Conservation (phyloP, 2,113 vertebrate genomes). For the Turdus rufiventris region DNA sequence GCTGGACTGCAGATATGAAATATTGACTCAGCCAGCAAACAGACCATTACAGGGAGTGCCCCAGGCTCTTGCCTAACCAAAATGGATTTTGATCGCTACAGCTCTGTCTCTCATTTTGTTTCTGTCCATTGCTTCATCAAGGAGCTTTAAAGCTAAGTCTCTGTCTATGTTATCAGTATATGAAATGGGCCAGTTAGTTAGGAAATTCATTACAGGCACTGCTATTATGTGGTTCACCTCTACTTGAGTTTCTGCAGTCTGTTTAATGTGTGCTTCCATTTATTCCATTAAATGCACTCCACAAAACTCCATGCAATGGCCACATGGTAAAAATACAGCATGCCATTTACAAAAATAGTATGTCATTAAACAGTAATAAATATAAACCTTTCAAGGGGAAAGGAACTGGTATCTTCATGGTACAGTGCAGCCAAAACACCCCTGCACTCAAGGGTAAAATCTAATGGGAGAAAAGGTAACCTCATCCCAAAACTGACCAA, state of each 20-base stretch:
- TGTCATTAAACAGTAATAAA: neutral
- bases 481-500: neutral
- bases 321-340: neutral
- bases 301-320: accelerated
- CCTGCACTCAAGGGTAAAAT: neutral
- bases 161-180: neutral
- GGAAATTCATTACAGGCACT: conserved; percentile 5
- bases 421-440: neutral
- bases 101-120: neutral
- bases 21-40: neutral
- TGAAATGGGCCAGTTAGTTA: neutral
- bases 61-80: neutral
- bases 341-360: neutral
- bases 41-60: neutral
- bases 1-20: neutral
- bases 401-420: neutral
- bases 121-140: neutral
- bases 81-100: neutral
- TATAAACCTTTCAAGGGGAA: neutral
- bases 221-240: neutral
- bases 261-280: neutral
- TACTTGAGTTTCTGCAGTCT: neutral
- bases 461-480: neutral
- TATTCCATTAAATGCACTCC: neutral
- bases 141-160: neutral